Conservation (phyloP, 2,113 vertebrate genomes). For the Scolopax mira region DNA sequence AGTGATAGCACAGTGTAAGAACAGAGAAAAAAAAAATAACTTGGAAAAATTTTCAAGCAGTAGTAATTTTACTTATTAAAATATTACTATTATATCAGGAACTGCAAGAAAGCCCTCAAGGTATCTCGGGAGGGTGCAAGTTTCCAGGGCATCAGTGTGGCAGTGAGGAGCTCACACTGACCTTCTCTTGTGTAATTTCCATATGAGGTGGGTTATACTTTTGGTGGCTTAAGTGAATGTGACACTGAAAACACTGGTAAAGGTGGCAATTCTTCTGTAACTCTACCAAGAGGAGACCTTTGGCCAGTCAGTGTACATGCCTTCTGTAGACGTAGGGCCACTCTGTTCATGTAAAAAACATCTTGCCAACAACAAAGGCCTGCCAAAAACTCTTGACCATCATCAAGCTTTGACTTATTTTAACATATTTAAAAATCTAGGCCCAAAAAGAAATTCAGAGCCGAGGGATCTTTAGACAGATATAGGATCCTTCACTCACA, state of each 20-base stretch:
- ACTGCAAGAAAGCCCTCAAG: background rate
- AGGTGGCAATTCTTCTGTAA: background rate
- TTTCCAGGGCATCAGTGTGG: accelerated
- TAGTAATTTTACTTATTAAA: background rate
- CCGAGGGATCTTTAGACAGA: background rate
- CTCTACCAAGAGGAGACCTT: background rate
- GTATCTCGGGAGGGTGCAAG: background rate
- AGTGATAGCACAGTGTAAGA: background rate
- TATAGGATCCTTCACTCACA: background rate
- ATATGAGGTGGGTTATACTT: background rate
- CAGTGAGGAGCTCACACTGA: background rate
- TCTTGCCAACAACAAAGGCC: background rate
- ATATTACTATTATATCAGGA: background rate
- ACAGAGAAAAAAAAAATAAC: background rate
- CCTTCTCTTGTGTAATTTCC: too few species aligned
- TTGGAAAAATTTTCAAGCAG: background rate
- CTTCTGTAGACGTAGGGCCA: too few species aligned
- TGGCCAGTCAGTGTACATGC: background rate
- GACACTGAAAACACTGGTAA: background rate
- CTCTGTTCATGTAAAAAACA: background rate
- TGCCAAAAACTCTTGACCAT: background rate
- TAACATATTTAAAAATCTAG: too few species aligned
- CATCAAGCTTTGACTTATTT: background rate
- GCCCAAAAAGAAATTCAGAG: background rate
- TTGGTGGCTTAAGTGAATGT: background rate